These are phyloP conservation scores for Gallinago jamesoni DNA, from an alignment of 2,113 vertebrate genomes.

Conservation along the genomic window DNA sequence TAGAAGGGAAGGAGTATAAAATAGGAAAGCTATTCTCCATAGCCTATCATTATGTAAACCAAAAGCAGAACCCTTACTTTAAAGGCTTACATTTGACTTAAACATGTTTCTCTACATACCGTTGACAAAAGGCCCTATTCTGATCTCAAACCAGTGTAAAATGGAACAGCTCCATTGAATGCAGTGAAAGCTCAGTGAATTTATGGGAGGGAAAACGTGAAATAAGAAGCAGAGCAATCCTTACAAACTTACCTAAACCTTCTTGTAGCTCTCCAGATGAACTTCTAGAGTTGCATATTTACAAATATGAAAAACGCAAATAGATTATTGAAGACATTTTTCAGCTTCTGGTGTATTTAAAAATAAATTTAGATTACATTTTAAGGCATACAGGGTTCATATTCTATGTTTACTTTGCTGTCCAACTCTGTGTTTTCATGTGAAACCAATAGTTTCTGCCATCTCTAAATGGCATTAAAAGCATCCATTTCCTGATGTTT, in stretches of 20 bases:
- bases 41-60: conserved; percentile 45
- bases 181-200: background rate
- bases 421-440: background rate
- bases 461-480: background rate
- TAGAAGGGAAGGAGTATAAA: conserved; percentile 10
- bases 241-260: background rate
- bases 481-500: background rate
- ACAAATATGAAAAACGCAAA: background rate
- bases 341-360: background rate
- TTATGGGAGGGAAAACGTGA: background rate
- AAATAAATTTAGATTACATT: background rate
- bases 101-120: background rate
- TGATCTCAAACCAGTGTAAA: background rate
- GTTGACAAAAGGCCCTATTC: background rate
- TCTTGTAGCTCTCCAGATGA: background rate
- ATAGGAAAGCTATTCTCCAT: conserved; percentile 7
- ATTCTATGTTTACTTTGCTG: background rate
- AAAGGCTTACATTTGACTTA: conserved; percentile 28
- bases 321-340: background rate
- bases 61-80: conserved; percentile 36
- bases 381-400: background rate
- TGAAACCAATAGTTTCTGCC: background rate
- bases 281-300: background rate
- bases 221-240: background rate
- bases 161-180: background rate